Base-by-base conservation (phyloP, 2,888 invertebrate genomes). In the Spodoptera littoralis region DNA sequence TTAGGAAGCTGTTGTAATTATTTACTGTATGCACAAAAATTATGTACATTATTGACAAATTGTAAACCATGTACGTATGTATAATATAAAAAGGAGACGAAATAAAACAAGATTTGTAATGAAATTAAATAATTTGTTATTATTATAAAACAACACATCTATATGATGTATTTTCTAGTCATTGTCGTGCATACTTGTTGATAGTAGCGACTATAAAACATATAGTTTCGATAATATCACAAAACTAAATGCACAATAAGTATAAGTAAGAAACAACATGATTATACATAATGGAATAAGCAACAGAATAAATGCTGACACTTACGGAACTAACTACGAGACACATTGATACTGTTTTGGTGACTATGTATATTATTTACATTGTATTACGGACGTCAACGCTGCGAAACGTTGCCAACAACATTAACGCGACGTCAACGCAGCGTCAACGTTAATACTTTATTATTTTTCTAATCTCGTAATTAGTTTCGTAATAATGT, bases 141-240 rank as follows among this genome's bases (percentile, higher is more conserved):
- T 92, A 90, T 91, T 91, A 90, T 87, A 91, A 92, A 93, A 92
- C 92, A 93, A 92, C 91, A 93, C 91, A 89, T 90, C 86, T 88
- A 84, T 88, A 84, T 85, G 84, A 91, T 93, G 92, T 94, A 94
- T 94, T 94, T 93, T 91, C 93, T 88, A 94, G 93, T 93, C 93
- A 93, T 92, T 88, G 84, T 84, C 81, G 86, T 86, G 85, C 79
- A 84, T 77, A 70, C 65, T 69, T 69, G 52, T 70, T 65, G 57
- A 61, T 76, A 75, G 36, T 61, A 68, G 75, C 70, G 55, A 77
- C 71, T 77, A 70, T 57, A 75, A 78, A 61, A 73, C 53, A 73
- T 62, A 62, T 73, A 69, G 72, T 73, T 81, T 76, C 66, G 71
- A 74, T 60, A 76, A 77, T 87, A 88, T 87, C 85, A 87, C 85